Evolutionary conservation across 2,797 vertebrate genomes (phyloP).

Genomic region (Sparus aurata): DNA sequence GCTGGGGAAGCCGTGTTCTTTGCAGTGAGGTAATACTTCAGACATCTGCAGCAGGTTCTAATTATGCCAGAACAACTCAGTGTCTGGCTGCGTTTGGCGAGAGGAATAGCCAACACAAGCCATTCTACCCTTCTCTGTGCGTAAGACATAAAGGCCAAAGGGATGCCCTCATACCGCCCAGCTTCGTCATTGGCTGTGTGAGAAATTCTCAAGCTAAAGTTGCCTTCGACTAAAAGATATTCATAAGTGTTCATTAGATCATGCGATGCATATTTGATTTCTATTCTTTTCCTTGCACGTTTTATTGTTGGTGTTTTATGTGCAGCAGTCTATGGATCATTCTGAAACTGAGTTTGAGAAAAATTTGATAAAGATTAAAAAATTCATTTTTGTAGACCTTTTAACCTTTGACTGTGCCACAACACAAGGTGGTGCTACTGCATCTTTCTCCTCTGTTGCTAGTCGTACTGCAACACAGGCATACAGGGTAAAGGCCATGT

Average conservation of each 20-base stretch:
- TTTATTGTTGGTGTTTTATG: background rate
- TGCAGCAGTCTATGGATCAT: background rate
- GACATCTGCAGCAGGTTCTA: conserved; percentile 85
- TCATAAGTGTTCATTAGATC: background rate
- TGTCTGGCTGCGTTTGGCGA: conserved; percentile 78
- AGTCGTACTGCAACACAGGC: conserved; percentile 41
- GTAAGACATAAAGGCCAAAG: conserved; percentile 71
- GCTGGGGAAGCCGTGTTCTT: conserved; percentile 82
- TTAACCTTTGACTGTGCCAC: conserved; percentile 66
- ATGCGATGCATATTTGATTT: background rate
- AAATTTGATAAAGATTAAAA: background rate
- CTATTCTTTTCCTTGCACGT: background rate
- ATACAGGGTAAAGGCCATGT: conserved; percentile 55
- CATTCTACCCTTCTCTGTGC: conserved; percentile 68
- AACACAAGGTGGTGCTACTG: conserved; percentile 86
- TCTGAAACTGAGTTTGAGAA: background rate
- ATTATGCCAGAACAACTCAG: conserved; percentile 83
- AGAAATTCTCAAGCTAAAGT: conserved; percentile 46
- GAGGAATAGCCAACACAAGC: conserved; percentile 74
- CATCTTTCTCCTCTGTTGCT: conserved; percentile 67
- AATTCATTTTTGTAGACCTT: conserved; percentile 30
- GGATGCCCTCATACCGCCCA: conserved; percentile 71
- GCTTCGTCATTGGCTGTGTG: conserved; percentile 58
- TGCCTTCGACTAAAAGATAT: conserved; percentile 11
- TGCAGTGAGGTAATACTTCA: conserved; percentile 81